Conservation (phyloP, 2,797 vertebrate species). For the Crax fasciolata region DNA sequence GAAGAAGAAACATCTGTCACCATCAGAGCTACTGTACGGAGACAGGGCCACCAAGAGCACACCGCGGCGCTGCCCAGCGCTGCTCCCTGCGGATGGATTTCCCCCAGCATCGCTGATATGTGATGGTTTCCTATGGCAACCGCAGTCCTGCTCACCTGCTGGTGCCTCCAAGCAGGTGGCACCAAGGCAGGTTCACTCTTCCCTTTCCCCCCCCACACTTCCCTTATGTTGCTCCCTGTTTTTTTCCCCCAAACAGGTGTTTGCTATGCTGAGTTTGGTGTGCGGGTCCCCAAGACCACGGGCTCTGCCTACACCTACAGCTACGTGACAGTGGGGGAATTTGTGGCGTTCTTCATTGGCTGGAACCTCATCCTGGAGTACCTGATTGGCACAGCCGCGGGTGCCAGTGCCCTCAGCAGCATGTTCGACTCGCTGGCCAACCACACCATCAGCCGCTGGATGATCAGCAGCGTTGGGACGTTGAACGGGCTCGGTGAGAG, state of each 20-base stretch:
- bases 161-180: not conserved
- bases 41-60: not conserved
- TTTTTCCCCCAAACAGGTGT: conserved; percentile 85
- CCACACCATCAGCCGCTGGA: conserved; percentile 94
- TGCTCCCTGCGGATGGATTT: not conserved
- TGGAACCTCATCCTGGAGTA: conserved; percentile 99
- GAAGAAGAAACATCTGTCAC: not conserved
- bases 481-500: conserved; percentile 91
- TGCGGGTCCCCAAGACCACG: conserved; percentile 95
- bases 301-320: conserved; percentile 99
- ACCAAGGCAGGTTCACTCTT: not conserved
- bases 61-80: not conserved
- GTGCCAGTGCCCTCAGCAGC: conserved; percentile 95
- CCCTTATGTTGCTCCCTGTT: rapidly evolving
- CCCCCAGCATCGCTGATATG: not conserved
- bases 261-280: conserved; percentile 97
- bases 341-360: conserved; percentile 96
- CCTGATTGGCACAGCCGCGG: conserved; percentile 94
- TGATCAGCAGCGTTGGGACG: conserved; percentile 90
- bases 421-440: conserved; percentile 97
- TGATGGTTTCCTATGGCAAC: not conserved
- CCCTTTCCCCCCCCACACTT: not conserved
- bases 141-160: not conserved
- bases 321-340: conserved; percentile 97
- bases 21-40: not conserved